Conservation (phyloP, 2,113 vertebrate genomes). For the Pachyramphus minor region DNA sequence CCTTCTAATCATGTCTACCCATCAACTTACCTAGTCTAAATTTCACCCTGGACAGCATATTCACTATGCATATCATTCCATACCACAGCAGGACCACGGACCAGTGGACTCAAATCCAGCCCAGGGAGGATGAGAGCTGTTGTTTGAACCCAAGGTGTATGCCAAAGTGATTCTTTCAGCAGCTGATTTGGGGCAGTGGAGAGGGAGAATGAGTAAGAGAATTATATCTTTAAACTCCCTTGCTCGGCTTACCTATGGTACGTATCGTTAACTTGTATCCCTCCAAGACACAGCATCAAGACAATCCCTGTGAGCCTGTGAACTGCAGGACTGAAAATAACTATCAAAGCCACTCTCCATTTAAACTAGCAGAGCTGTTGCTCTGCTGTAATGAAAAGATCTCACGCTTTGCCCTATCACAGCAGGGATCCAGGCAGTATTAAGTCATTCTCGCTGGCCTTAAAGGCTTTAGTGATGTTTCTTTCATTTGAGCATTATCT, state of each 20-base stretch:
- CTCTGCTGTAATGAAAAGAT: conserved; percentile 1
- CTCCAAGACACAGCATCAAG: neutral
- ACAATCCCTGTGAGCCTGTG: neutral
- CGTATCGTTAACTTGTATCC: neutral
- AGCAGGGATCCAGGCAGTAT: neutral
- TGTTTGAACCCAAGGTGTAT: neutral
- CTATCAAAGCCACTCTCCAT: neutral
- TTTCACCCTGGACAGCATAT: neutral
- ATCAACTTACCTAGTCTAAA: neutral
- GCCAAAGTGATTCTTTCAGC: neutral
- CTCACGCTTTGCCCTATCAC: neutral
- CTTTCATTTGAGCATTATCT: neutral
- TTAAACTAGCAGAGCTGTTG: neutral
- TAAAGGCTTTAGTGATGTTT: conserved; percentile 36
- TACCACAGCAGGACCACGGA: neutral
- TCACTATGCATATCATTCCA: neutral
- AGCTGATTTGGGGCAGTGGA: neutral
- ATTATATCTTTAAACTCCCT: neutral
- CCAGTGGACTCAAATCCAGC: neutral
- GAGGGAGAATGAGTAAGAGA: neutral
- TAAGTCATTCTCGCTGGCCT: neutral
- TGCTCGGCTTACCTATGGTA: neutral
- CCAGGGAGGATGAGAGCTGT: neutral
- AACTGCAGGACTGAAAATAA: neutral
- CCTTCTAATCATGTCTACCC: neutral